A percentile compares a stretch with the other conserved stretches of the same genome.
Evolutionary conservation across 2,797 vertebrate genomes (phyloP).

Genomic region (Mico argentatus): DNA sequence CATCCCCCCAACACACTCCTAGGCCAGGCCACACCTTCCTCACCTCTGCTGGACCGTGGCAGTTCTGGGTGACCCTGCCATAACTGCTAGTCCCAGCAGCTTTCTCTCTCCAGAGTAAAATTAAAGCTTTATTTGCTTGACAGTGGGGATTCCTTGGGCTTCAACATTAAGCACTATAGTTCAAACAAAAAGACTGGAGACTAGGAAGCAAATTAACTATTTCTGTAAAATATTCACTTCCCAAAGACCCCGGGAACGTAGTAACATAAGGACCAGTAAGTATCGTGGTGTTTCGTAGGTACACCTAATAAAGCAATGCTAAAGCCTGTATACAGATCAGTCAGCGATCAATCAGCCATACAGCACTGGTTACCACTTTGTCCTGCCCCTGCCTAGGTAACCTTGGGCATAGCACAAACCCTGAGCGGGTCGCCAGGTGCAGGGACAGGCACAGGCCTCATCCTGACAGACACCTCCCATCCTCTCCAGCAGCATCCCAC

Average conservation of each 20-base stretch:
- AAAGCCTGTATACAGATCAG: neutral
- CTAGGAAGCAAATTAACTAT: neutral
- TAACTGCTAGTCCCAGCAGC: neutral
- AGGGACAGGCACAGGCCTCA: neutral
- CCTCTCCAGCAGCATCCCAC: neutral
- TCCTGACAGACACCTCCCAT: neutral
- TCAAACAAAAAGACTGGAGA: neutral
- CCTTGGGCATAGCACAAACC: neutral
- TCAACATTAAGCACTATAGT: neutral
- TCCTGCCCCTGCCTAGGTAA: neutral
- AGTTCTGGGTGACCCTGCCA: neutral
- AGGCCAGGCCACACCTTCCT: neutral
- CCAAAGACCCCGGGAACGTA: neutral
- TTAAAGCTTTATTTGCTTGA: neutral
- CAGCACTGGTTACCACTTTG: neutral
- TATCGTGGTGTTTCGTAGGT: rapidly evolving
- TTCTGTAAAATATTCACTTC: neutral
- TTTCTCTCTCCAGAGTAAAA: neutral
- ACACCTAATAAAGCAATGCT: too few species aligned
- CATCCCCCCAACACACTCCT: neutral
- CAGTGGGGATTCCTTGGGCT: neutral
- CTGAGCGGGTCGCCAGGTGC: neutral
- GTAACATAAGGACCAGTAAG: neutral
- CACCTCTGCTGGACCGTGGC: neutral
- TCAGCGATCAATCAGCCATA: neutral